phyloP scores from a whole-genome alignment of 2,888 invertebrate species.

The Caradrina clavipalpis region DNA sequence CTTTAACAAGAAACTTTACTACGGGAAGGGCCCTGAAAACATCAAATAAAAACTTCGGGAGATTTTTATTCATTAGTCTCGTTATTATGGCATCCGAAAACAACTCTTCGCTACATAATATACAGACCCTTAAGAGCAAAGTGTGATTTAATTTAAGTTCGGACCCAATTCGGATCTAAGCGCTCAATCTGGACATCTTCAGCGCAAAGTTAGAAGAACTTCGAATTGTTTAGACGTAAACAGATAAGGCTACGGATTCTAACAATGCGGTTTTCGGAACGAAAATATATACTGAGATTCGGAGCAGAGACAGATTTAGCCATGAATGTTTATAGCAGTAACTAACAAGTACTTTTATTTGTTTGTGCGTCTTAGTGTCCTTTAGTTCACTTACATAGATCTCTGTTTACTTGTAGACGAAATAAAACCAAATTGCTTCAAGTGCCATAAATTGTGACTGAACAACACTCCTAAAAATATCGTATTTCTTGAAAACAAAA shows the following conservation, averaged over 20 bases:
- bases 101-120: constrained; percentile 25
- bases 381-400: constrained; percentile 26
- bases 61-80: constrained; percentile 71
- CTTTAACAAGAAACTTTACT: constrained; percentile 64
- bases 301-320: background rate
- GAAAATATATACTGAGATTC: constrained; percentile 26
- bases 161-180: constrained; percentile 43
- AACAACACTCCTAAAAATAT: constrained; percentile 49
- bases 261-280: constrained; percentile 37
- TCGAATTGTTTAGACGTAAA: constrained; percentile 45
- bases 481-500: constrained; percentile 43
- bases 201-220: constrained; percentile 50
- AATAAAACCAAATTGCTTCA: constrained; percentile 52
- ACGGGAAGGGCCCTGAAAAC: constrained; percentile 58
- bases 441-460: constrained; percentile 48
- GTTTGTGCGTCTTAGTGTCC: constrained; percentile 26
- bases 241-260: constrained; percentile 38
- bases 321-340: constrained; percentile 17
- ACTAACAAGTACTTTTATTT: constrained; percentile 15
- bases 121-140: constrained; percentile 55
- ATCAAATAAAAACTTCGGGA: constrained; percentile 69
- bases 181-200: constrained; percentile 46
- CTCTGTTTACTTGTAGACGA: constrained; percentile 42
- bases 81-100: constrained; percentile 62
- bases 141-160: constrained; percentile 56